Conservation (phyloP, 2,113 vertebrate genomes). For the Lophura nycthemera region DNA sequence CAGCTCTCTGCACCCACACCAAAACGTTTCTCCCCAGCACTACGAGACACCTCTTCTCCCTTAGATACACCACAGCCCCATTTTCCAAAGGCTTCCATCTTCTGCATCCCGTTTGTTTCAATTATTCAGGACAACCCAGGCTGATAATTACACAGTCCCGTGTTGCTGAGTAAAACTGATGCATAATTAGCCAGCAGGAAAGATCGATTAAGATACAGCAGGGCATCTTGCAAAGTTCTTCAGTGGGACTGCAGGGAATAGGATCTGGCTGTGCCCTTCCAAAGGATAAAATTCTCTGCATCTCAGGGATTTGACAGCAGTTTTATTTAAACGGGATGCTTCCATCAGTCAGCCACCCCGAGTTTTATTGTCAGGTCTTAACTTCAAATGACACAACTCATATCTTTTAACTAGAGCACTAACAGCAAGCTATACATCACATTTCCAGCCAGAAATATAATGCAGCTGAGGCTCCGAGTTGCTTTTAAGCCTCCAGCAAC, state of each 20-base stretch:
- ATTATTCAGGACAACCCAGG: slow-evolving; percentile 79
- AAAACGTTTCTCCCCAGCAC: neutral
- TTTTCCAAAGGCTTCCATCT: slow-evolving; percentile 40
- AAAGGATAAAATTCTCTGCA: slow-evolving; percentile 59
- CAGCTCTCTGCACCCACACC: neutral
- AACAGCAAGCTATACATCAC: neutral
- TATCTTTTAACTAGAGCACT: neutral
- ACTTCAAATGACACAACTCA: neutral
- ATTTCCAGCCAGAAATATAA: neutral
- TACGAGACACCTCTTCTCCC: neutral
- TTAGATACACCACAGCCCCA: neutral
- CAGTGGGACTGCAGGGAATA: slow-evolving; percentile 67
- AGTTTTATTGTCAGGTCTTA: slow-evolving; percentile 26
- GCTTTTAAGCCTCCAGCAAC: neutral
- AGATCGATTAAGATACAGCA: slow-evolving; percentile 78
- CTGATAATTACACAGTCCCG: slow-evolving; percentile 78
- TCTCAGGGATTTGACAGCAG: slow-evolving; percentile 27
- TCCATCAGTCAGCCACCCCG: neutral
- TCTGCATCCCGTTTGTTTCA: slow-evolving; percentile 65
- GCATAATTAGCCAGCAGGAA: slow-evolving; percentile 81
- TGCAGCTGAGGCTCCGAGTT: neutral
- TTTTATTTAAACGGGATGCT: slow-evolving; percentile 38
- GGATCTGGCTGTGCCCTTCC: slow-evolving; percentile 71
- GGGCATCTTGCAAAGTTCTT: slow-evolving; percentile 71
- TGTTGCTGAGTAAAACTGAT: slow-evolving; percentile 77